A percentile compares a stretch with the other conserved stretches of the same genome.
Evolutionary conservation across 2,113 vertebrate species (phyloP).

Genomic region (Ovibos moschatus): DNA sequence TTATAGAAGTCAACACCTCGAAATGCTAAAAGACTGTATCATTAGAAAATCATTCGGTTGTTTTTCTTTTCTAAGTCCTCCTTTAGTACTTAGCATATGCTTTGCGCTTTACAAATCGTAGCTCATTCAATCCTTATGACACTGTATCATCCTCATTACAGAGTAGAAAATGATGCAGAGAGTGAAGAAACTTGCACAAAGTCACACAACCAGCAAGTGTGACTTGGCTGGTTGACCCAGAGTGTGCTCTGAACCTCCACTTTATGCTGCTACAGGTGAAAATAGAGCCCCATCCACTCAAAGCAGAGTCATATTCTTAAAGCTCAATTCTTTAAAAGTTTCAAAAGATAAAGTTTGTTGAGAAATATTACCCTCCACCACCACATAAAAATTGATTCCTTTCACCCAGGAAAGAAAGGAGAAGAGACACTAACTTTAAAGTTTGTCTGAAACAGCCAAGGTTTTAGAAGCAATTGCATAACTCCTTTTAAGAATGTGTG

Average conservation of each 20-base stretch:
- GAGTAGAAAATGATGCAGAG: not conserved
- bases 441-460: not conserved
- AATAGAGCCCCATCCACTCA: not conserved
- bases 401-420: not conserved
- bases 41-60: not conserved
- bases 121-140: not conserved
- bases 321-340: not conserved
- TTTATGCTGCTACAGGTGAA: not conserved
- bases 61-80: conserved; percentile 16
- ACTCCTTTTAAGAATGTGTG: conserved; percentile 43
- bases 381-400: conserved; percentile 19
- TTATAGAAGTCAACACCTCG: not conserved
- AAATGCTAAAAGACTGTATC: not conserved
- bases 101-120: not conserved
- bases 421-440: not conserved
- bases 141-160: not conserved
- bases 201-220: not conserved
- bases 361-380: not conserved
- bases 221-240: not conserved
- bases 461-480: conserved; percentile 32
- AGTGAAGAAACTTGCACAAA: not conserved
- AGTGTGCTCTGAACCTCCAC: not conserved
- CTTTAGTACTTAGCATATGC: not conserved
- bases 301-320: not conserved
- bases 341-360: not conserved